A percentile compares a stretch with the other conserved stretches of the same genome.
Evolutionary conservation across 2,113 vertebrate genomes (phyloP).

Genomic region (Oryzias celebensis): DNA sequence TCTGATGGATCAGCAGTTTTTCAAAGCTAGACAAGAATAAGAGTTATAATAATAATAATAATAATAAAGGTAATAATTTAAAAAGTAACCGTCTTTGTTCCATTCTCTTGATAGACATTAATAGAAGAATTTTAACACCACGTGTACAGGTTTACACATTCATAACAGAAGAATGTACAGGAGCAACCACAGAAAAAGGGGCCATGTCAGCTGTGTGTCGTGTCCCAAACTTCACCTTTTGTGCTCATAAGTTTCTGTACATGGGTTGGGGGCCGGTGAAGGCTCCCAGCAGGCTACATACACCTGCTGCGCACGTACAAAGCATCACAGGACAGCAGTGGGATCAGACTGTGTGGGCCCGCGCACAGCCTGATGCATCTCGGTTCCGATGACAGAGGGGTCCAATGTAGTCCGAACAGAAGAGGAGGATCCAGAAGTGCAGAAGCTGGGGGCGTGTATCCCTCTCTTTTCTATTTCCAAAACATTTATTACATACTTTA

Average conservation of each 20-base stretch:
- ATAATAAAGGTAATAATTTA: constrained; percentile 81
- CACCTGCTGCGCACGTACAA: constrained; percentile 34
- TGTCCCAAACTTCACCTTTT: constrained; percentile 56
- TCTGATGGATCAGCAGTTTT: constrained; percentile 86
- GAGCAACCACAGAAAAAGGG: constrained; percentile 65
- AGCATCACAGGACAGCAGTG: constrained; percentile 45
- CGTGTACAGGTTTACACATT: constrained; percentile 85
- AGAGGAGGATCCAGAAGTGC: constrained; percentile 51
- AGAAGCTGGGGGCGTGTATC: constrained; percentile 37
- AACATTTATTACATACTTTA: constrained; percentile 74
- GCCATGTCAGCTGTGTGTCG: constrained; percentile 51
- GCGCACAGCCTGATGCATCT: constrained; percentile 58
- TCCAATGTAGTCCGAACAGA: constrained; percentile 44
- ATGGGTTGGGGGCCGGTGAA: constrained; percentile 33
- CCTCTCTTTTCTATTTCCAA: constrained; percentile 55
- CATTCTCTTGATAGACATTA: constrained; percentile 91
- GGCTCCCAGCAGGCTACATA: constrained; percentile 47
- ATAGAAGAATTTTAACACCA: constrained; percentile 93
- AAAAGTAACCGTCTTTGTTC: constrained; percentile 83
- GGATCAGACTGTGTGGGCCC: constrained; percentile 61
- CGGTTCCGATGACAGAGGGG: constrained; percentile 49
- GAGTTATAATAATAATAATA: constrained; percentile 82
- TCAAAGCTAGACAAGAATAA: constrained; percentile 83
- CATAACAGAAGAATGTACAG: constrained; percentile 81
- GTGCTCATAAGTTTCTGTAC: constrained; percentile 76